Evolutionary conservation across 2,113 vertebrate species (phyloP), one percentile per base, ranked within the genome.

Genomic region (Orientallactaga bullata): DNA sequence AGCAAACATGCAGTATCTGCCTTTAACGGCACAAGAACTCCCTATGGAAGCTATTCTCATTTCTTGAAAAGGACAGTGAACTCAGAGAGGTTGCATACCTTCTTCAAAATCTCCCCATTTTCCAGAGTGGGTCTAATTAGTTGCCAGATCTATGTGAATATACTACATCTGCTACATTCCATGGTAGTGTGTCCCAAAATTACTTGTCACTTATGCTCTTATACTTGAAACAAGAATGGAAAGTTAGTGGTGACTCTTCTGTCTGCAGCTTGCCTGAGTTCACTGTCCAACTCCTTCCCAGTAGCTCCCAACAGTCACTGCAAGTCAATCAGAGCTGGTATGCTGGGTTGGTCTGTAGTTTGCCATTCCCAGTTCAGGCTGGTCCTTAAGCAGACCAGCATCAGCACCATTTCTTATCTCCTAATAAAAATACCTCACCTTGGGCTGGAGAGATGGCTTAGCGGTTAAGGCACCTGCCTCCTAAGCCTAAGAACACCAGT

Each of bases 41-140:
- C 3, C 71, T 30, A 51, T 79, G 28, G 61, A 85, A 78, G 11
- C 2, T 63, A 30, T 68, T 16, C 13, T 42, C 32, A 39, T 39
- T 87, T 93, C 81, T 80, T 66, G 30, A 92, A 37, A 65, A 85
- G 20, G 17, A 35, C 35, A 60, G 15, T 24, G 32, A 76, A 94
- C 42, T 60, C 21, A 55, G 35, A 92, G 47, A 89, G 18, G 9
- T 39, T 28, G 65, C 58, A 11, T 82, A 39, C 65, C 30, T 92
- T 85, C 18, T 30, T 87, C 23, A 88, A 58, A 84, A 42, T 60
- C 71, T 90, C 39, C 68, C 82, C 16, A 37, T 91, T 87, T 79
- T n/a, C 65, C 32, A n/a, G 12, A 13, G n/a, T 55, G 4, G 4
- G 60, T 51, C 42, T 78, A 37, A 90, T 86, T 77, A 51, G 63